phyloP scores from a whole-genome alignment of 2,888 invertebrate species.

The Epirrhoe alternata region DNA sequence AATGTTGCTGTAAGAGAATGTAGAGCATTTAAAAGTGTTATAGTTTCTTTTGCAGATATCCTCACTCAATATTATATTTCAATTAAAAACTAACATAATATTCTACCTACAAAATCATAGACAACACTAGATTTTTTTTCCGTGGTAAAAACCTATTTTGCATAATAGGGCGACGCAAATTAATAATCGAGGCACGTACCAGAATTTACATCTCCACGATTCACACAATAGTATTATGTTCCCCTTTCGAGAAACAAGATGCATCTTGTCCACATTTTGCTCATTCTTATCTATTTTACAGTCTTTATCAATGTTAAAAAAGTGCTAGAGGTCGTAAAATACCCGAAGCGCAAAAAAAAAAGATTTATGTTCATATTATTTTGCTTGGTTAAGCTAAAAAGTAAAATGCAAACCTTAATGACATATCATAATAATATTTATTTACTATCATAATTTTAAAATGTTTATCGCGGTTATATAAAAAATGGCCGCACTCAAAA shows the following conservation, averaged over 20 bases:
- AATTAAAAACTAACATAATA: too few species aligned
- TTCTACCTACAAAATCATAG: too few species aligned
- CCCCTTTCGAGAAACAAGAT: conserved; percentile 39
- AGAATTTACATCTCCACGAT: conserved; percentile 37
- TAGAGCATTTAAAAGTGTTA: too few species aligned
- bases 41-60: too few species aligned
- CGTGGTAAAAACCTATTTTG: background rate
- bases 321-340: conserved; percentile 29
- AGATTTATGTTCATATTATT: too few species aligned
- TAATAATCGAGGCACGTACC: conserved; percentile 36
- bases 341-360: conserved; percentile 13
- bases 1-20: too few species aligned
- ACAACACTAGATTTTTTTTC: background rate
- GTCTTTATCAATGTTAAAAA: conserved; percentile 15
- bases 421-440: background rate
- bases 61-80: too few species aligned
- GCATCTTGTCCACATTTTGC: conserved; percentile 32
- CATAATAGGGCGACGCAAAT: conserved; percentile 9
- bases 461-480: conserved; percentile 28
- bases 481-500: conserved; percentile 36
- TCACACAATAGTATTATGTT: conserved; percentile 39
- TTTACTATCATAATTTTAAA: background rate
- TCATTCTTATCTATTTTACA: conserved; percentile 16
- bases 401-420: too few species aligned
- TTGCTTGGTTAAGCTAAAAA: too few species aligned